Evolutionary conservation across 2,797 vertebrate species (phyloP), one percentile per base, ranked within the genome.

Genomic region (Molossus alvarezi): DNA sequence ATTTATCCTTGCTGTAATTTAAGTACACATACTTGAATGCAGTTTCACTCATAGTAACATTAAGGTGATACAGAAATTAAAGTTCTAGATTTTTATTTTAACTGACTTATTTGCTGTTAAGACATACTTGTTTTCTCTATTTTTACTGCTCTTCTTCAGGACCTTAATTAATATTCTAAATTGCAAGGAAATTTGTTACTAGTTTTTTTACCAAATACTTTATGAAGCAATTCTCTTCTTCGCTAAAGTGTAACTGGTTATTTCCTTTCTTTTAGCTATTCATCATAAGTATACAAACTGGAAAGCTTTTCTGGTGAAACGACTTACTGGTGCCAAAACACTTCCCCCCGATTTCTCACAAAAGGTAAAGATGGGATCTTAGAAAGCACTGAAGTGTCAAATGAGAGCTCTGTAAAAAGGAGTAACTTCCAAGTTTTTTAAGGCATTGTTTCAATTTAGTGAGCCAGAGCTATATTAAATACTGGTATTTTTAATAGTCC

Each of bases 281-380:
- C 99, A 99, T 97, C 99, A 99, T 98, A 99, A 99, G 98, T 99
- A 99, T 98, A 99, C 99, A 97, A 99, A 99, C 99, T 99, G 99
- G 99, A 99, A 99, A 99, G 98, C 98, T 97, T 99, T 99, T 99
- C 99, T 99, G 94, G 99, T 99, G 98, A 99, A 99, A 98, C 99
- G 99, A 98, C 99, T 99, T 98, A 99, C 99, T 98, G 99, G 99
- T 99, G 99, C 99, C 98, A 99, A 99, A 99, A 99, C 99, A 95
- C 99, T 99, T 98, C 99, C 99, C 91, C 98, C 99, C 88, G 99
- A 99, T 98, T 99, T 99, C 98, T 99, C 99, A 98, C 98, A 99
- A 98, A 99, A 99, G 99, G 99, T 99, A 98, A 98, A 92, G 96
- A 77, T 57, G 93, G 41, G 14, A 72, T 89, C 82, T 84, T 85